These are phyloP conservation scores for Aphidius colemani DNA, from an alignment of 2,888 invertebrate species.

Conservation along the genomic window DNA sequence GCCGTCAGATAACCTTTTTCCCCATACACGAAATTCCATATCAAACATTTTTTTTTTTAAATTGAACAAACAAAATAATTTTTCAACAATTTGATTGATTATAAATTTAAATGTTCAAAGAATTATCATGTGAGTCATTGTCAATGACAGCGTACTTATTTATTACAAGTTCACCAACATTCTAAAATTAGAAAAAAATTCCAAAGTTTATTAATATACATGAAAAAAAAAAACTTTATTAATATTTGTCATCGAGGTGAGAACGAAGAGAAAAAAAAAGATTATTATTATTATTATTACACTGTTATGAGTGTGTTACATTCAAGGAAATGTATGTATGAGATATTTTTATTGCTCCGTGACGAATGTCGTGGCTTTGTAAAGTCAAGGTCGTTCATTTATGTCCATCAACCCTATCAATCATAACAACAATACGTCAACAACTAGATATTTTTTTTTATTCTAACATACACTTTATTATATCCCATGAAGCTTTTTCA, in stretches of 20 bases:
- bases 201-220: neutral
- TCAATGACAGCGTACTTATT: neutral
- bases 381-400: constrained; percentile 20
- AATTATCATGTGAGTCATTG: neutral
- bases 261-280: no score
- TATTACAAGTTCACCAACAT: no score
- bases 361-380: neutral
- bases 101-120: neutral
- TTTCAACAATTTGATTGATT: neutral
- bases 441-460: neutral
- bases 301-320: neutral
- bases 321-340: constrained; percentile 8
- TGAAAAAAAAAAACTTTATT: neutral
- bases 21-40: neutral
- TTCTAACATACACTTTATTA: neutral
- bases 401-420: constrained; percentile 8
- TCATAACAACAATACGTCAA: constrained; percentile 11
- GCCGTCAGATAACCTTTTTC: constrained; percentile 21
- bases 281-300: no score
- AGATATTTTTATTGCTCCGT: constrained; percentile 12
- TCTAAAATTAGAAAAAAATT: neutral
- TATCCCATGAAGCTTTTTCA: neutral
- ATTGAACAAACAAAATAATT: constrained; percentile 8
- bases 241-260: neutral
- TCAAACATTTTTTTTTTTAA: neutral